These are phyloP conservation scores for Girardinichthys multiradiatus DNA, from an alignment of 2,113 vertebrate genomes.

Conservation along the genomic window DNA sequence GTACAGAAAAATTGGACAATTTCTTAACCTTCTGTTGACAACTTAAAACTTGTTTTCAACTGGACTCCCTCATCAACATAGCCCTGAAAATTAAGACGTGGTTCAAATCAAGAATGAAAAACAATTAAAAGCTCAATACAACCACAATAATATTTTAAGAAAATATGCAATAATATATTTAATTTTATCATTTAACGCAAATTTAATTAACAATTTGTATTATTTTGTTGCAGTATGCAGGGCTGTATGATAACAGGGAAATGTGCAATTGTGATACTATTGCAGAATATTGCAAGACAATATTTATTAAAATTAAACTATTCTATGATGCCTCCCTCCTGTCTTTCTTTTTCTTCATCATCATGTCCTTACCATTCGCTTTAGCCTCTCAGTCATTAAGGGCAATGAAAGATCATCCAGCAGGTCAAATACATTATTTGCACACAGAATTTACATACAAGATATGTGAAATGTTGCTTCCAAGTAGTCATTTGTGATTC, in stretches of 20 bases:
- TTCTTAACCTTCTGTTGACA: slow-evolving; percentile 42
- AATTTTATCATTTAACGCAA: background rate
- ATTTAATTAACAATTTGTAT: background rate
- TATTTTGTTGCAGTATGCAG: background rate
- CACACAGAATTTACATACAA: too few species aligned
- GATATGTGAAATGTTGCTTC: too few species aligned
- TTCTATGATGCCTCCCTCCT: too few species aligned
- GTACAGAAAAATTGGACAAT: slow-evolving; percentile 27
- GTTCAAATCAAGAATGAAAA: background rate
- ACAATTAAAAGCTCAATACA: background rate
- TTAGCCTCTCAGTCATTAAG: background rate
- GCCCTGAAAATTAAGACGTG: background rate
- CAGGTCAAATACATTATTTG: too few species aligned
- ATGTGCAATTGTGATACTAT: background rate
- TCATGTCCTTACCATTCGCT: background rate
- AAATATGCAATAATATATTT: background rate
- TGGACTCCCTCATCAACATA: background rate
- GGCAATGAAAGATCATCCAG: too few species aligned
- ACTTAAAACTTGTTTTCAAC: slow-evolving; percentile 13
- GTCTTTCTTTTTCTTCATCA: background rate
- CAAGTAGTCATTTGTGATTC: too few species aligned
- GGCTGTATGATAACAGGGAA: background rate
- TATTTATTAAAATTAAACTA: too few species aligned
- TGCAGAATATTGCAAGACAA: background rate
- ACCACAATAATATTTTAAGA: background rate